phyloP scores from a whole-genome alignment of 2,113 vertebrate genomes.

The Syrmaticus mikado region DNA sequence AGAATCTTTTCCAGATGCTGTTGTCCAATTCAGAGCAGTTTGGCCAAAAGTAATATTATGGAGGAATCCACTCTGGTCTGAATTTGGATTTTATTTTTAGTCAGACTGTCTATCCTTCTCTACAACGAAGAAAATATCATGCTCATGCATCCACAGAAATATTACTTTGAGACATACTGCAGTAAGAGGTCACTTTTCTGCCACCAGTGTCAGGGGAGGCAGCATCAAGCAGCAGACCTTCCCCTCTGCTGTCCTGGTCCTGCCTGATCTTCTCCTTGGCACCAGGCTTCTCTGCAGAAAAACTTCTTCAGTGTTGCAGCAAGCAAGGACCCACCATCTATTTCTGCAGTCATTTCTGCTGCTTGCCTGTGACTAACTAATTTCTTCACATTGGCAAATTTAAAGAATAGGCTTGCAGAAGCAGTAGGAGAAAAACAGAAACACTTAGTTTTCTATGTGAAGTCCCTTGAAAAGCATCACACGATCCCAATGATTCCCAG shows the following conservation, averaged over 20 bases:
- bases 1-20: slow-evolving; percentile 30
- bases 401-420: not conserved
- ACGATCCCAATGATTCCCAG: not conserved
- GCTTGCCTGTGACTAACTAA: not conserved
- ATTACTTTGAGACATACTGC: not conserved
- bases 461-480: not conserved
- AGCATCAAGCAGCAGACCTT: not conserved
- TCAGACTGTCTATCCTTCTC: not conserved
- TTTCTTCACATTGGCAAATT: not conserved
- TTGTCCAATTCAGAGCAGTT: slow-evolving; percentile 24
- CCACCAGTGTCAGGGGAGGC: not conserved
- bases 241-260: not conserved
- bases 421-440: not conserved
- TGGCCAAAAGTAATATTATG: slow-evolving; percentile 21
- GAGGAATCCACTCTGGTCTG: slow-evolving; percentile 7
- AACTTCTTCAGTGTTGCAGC: fast-evolving
- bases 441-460: not conserved
- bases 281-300: not conserved
- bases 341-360: not conserved
- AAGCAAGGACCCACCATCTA: not conserved
- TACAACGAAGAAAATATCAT: not conserved
- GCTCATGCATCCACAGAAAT: not conserved
- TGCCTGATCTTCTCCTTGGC: not conserved
- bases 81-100: slow-evolving; percentile 32
- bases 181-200: not conserved